phyloP scores from a whole-genome alignment of 2,797 vertebrate genomes.

The Glossophaga mutica region DNA sequence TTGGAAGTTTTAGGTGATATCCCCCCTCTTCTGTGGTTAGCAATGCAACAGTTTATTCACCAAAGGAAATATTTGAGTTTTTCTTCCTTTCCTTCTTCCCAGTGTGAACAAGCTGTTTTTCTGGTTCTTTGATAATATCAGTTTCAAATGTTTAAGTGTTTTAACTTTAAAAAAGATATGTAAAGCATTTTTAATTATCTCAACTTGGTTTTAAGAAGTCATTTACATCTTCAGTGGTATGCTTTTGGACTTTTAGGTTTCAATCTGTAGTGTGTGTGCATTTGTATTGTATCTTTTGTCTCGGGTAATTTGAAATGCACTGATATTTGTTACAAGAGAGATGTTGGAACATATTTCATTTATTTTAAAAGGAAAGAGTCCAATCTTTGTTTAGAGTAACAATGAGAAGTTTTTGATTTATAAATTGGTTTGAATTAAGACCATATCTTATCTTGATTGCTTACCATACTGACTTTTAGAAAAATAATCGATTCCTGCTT shows the following conservation, averaged over 20 bases:
- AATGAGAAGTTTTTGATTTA: background rate
- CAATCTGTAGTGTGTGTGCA: background rate
- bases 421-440: conserved; percentile 1
- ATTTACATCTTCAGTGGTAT: background rate
- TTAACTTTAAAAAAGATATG: background rate
- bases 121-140: background rate
- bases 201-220: background rate
- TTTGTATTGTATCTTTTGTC: background rate
- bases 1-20: background rate
- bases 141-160: background rate
- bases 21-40: background rate
- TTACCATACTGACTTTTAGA: background rate
- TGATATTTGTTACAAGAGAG: background rate
- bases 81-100: background rate
- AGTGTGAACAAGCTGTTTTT: background rate
- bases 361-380: conserved; percentile 22
- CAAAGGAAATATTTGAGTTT: background rate
- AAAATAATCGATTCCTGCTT: conserved; percentile 21
- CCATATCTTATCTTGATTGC: background rate
- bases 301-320: background rate
- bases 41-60: background rate
- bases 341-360: background rate
- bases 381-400: background rate
- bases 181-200: background rate
- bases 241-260: background rate